A percentile compares a stretch with the other conserved stretches of the same genome.
phyloP scores from a whole-genome alignment of 2,113 vertebrate genomes.

The Cheirogaleus medius region DNA sequence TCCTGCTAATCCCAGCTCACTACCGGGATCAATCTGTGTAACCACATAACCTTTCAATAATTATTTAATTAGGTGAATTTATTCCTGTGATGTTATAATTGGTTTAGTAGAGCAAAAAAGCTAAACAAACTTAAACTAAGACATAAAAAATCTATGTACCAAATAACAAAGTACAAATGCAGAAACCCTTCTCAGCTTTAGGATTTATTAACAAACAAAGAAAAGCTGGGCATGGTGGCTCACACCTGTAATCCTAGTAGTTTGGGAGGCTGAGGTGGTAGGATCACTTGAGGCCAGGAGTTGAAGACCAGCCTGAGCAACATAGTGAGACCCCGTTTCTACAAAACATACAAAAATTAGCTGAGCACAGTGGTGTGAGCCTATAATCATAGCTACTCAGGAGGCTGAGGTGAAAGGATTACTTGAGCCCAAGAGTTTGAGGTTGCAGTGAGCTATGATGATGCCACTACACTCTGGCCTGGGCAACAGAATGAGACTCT shows the following conservation, averaged over 20 bases:
- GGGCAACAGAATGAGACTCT: neutral
- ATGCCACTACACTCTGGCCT: neutral
- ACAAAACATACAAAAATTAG: neutral
- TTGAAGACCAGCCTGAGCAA: neutral
- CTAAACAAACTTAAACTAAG: neutral
- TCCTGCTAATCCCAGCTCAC: too few relatives aligned
- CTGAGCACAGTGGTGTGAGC: neutral
- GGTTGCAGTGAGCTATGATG: neutral
- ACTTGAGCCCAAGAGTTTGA: neutral
- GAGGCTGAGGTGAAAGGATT: neutral
- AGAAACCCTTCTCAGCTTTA: neutral
- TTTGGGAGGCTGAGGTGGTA: neutral
- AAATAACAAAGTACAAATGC: neutral
- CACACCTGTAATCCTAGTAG: neutral
- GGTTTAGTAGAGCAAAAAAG: neutral
- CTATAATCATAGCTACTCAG: neutral
- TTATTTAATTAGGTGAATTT: neutral
- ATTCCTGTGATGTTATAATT: neutral
- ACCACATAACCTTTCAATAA: neutral
- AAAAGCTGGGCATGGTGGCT: neutral
- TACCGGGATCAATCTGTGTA: neutral
- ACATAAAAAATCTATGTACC: neutral
- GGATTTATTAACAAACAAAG: neutral
- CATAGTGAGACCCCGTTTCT: neutral
- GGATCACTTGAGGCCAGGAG: neutral